Evolutionary conservation across 2,113 vertebrate genomes (phyloP).

Genomic region (Columbina picui): DNA sequence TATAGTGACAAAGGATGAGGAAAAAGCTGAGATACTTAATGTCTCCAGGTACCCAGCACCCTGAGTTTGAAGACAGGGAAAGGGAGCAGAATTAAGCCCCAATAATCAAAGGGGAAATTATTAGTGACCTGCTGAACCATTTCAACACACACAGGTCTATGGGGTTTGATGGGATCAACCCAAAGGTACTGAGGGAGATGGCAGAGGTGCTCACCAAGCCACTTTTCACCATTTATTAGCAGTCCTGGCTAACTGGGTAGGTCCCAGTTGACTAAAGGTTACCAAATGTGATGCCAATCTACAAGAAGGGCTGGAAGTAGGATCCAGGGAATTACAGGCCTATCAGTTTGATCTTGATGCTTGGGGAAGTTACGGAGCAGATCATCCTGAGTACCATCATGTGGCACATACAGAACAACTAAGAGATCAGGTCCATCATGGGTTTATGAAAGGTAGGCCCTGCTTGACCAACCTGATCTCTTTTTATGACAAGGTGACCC

Average conservation of each 20-base stretch:
- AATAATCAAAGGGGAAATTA: neutral
- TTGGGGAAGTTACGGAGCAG: too few species aligned
- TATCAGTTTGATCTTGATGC: too few species aligned
- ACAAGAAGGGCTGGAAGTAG: too few species aligned
- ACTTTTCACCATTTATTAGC: neutral
- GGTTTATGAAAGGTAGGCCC: too few species aligned
- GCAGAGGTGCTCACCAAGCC: neutral
- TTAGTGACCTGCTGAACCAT: neutral
- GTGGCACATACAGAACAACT: too few species aligned
- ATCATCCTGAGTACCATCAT: too few species aligned
- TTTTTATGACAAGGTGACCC: too few species aligned
- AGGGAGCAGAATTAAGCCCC: neutral
- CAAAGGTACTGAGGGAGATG: neutral
- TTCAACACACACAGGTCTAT: neutral
- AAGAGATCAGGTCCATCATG: too few species aligned
- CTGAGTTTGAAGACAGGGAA: neutral
- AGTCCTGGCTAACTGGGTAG: neutral
- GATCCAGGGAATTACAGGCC: too few species aligned
- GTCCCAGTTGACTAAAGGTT: neutral
- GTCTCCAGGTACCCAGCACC: rapidly evolving
- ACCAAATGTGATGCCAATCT: too few species aligned
- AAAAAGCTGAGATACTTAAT: neutral
- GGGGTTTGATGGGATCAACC: neutral
- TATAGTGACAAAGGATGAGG: neutral
- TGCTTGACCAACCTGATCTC: too few species aligned